Evolutionary conservation across 1,140 invertebrate genomes (phyloP).

Genomic region (Pseudomyrmex sp.): DNA sequence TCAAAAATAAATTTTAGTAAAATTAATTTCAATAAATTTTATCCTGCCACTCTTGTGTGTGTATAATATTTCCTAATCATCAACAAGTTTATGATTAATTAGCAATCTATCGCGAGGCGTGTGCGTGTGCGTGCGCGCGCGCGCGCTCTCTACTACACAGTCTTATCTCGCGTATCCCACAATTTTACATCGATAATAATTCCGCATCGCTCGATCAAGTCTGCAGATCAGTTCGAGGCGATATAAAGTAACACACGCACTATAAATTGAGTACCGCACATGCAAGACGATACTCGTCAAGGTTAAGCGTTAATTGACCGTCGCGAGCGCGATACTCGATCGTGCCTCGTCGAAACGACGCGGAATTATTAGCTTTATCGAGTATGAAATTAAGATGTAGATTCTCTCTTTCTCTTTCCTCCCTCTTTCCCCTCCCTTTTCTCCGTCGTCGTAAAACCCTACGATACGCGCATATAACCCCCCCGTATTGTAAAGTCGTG

Average conservation of each 20-base stretch:
- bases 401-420: conserved; percentile 22
- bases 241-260: neutral
- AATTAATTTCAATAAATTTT: neutral
- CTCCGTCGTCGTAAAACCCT: conserved; percentile 3
- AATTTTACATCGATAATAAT: conserved; percentile 45
- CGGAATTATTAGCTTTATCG: conserved; percentile 78
- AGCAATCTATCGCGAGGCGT: conserved; percentile 18
- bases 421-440: neutral
- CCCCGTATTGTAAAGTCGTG: conserved; percentile 34
- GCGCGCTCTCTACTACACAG: too few relatives aligned
- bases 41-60: neutral
- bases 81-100: conserved; percentile 16
- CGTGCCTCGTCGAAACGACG: conserved; percentile 51
- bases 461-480: conserved; percentile 56
- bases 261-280: conserved; percentile 46
- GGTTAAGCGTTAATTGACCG: conserved; percentile 75
- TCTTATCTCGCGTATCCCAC: conserved; percentile 25
- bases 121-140: too few relatives aligned
- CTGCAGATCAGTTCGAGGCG: neutral
- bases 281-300: conserved; percentile 59
- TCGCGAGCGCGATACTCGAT: conserved; percentile 64
- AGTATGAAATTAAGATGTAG: conserved; percentile 81
- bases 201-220: conserved; percentile 35
- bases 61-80: neutral
- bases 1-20: too few relatives aligned